phyloP scores from a whole-genome alignment of 2,888 invertebrate species.

The Watsonalla cultraria region DNA sequence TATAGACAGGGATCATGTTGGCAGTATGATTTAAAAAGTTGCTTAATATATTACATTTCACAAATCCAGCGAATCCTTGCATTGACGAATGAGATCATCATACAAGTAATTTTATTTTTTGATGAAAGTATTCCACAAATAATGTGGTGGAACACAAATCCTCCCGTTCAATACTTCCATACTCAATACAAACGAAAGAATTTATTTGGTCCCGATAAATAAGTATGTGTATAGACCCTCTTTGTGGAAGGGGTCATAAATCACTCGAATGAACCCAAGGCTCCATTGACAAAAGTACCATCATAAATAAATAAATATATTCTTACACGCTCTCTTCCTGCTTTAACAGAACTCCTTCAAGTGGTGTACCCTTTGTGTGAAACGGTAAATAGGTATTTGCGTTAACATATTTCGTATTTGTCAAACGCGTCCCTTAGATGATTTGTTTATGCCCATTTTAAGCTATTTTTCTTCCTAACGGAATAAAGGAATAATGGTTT shows the following conservation, averaged over 20 bases:
- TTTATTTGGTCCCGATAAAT: constrained; percentile 63
- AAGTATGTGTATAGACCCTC: constrained; percentile 53
- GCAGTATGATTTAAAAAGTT: no score
- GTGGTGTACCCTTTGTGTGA: constrained; percentile 39
- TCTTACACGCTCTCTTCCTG: constrained; percentile 34
- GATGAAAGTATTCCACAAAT: background rate
- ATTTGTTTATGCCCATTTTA: constrained; percentile 2
- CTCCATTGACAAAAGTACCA: constrained; percentile 62
- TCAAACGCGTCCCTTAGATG: constrained; percentile 17
- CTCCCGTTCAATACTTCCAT: constrained; percentile 33
- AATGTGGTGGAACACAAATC: constrained; percentile 29
- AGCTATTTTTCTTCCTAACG: background rate
- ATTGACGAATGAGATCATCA: no score
- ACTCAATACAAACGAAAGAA: constrained; percentile 43
- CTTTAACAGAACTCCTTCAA: constrained; percentile 37
- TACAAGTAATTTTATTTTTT: background rate
- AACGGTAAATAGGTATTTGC: constrained; percentile 36
- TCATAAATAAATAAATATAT: constrained; percentile 61
- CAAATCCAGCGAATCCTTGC: no score
- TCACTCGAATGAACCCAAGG: constrained; percentile 58
- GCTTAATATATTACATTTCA: no score
- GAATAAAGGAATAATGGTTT: background rate
- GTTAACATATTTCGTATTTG: constrained; percentile 27
- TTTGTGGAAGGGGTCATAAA: constrained; percentile 61
- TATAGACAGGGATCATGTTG: no score